Evolutionary conservation across 2,113 vertebrate genomes (phyloP), one percentile per base, ranked within the genome.

Genomic region (Eurypyga helias): DNA sequence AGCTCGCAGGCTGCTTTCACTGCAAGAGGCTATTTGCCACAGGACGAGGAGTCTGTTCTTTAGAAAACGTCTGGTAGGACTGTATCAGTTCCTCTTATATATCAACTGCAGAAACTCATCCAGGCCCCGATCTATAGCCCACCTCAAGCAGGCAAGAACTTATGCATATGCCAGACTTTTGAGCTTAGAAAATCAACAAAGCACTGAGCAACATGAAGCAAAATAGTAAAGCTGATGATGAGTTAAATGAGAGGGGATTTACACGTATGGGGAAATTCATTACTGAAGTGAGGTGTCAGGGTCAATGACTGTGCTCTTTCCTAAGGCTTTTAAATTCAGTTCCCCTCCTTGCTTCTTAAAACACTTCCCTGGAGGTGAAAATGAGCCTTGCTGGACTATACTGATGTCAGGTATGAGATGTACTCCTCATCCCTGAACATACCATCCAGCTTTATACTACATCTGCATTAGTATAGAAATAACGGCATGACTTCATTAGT

Each of bases 401-500:
- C 3, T 64, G 82, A 57, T 81, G 52, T 45, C 66, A 93, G 41
- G n/a, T 41, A 11, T 85, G 54, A 91, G 72, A 80, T 36, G 38
- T 67, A 52, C n/a, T 69, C 17, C 49, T 93, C 54, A 48, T 33
- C 67, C 57, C 55, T 41, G 71, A 80, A 83, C 26, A 21, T 54
- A 45, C 9, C 55, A 62, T n/a, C 36, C n/a, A 88, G 33, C 41
- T 93, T 90, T 76, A 36, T 76, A 84, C 58, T 87, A 60, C 26
- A 52, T 34, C 36, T 79, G 29, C 13, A 83, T 92, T 88, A 93
- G 60, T 60, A 88, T 0, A 95, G 75, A 80, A 93, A 51, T 66
- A 94, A 77, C 31, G 43, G 54, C 58, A 55, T 81, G 13, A 61
- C 60, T 96, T 94, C 20, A 83, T 96, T 93, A 89, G n/a, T 81